phyloP scores from a whole-genome alignment of 2,797 vertebrate species.

The Ptychadena robeensis region DNA sequence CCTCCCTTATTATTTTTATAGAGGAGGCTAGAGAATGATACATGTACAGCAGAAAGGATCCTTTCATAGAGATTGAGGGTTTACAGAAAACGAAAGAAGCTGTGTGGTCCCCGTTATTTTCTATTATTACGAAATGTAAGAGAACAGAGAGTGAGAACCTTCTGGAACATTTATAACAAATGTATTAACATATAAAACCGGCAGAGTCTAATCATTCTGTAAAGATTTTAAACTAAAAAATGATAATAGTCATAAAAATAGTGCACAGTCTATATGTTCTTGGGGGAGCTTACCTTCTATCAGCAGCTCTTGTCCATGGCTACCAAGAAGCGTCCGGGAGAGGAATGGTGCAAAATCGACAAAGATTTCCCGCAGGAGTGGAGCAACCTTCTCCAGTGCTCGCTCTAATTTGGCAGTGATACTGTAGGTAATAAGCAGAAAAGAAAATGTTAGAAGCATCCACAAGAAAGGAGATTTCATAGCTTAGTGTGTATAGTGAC shows the following conservation, averaged over 20 bases:
- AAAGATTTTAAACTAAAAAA: neutral
- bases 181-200: no score
- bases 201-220: no score
- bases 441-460: neutral
- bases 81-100: neutral
- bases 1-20: neutral
- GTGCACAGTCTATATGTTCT: no score
- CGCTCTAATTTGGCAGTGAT: conserved; percentile 98
- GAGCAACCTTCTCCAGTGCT: conserved; percentile 97
- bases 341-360: conserved; percentile 98
- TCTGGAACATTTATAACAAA: neutral
- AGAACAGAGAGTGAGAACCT: neutral
- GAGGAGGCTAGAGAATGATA: neutral
- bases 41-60: neutral
- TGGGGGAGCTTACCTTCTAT: conserved; percentile 91
- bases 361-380: conserved; percentile 96
- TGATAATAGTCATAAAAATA: neutral
- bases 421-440: conserved; percentile 75
- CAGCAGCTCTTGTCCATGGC: conserved; percentile 98
- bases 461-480: neutral
- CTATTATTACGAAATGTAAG: neutral
- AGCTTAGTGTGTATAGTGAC: no score
- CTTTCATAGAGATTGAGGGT: neutral
- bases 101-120: neutral
- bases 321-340: conserved; percentile 94